These are phyloP conservation scores for Heliconius ethilla DNA, from an alignment of 2,888 invertebrate species.

Conservation along the genomic window DNA sequence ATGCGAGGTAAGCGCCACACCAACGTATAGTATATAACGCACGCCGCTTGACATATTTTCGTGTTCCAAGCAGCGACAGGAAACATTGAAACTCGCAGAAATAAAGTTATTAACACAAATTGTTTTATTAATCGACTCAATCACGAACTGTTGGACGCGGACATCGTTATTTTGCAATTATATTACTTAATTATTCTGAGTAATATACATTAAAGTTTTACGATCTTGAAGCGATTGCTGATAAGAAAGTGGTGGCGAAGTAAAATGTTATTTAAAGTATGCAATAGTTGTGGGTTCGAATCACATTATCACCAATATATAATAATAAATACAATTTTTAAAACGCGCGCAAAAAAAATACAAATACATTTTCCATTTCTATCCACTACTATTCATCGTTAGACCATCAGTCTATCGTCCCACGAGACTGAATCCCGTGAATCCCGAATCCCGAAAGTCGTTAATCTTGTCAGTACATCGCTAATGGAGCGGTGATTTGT, in stretches of 20 bases:
- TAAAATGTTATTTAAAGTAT: background rate
- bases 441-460: constrained; percentile 53
- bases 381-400: constrained; percentile 45
- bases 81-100: constrained; percentile 35
- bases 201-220: constrained; percentile 41
- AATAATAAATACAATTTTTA: background rate
- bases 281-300: background rate
- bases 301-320: background rate
- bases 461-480: constrained; percentile 64
- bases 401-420: constrained; percentile 52
- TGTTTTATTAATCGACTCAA: constrained; percentile 40
- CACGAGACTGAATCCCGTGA: constrained; percentile 48
- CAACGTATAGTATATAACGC: background rate
- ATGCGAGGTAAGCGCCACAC: background rate
- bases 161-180: constrained; percentile 39
- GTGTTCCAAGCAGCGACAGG: constrained; percentile 22
- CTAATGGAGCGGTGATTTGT: constrained; percentile 73
- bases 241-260: constrained; percentile 23
- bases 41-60: constrained; percentile 17
- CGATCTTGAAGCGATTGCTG: constrained; percentile 33
- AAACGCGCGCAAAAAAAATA: constrained; percentile 47
- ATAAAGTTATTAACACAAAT: constrained; percentile 43
- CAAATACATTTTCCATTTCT: constrained; percentile 48
- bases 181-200: constrained; percentile 42
- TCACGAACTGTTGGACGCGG: constrained; percentile 39